Conservation (phyloP, 2,113 vertebrate genomes). For the Lota lota region DNA sequence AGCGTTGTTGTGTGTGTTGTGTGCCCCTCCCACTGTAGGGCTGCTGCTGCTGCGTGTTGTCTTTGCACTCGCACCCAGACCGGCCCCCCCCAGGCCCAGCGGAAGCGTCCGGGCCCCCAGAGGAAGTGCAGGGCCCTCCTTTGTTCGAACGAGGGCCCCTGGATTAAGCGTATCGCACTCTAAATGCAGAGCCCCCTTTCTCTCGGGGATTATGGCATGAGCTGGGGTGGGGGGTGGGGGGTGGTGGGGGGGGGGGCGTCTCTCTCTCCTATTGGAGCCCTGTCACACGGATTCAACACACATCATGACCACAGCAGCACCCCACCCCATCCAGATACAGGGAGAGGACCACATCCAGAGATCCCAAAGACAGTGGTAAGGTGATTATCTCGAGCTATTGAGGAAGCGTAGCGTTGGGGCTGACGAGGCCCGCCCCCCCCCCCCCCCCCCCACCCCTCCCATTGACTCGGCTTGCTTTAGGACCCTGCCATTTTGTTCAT, state of each 20-base stretch:
- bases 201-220: conserved; percentile 68
- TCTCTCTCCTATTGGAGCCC: conserved; percentile 52
- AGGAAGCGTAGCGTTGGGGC: too few relatives aligned
- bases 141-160: conserved; percentile 60
- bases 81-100: conserved; percentile 50
- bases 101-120: conserved; percentile 63
- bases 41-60: conserved; percentile 38
- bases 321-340: conserved; percentile 33
- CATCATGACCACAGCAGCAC: conserved; percentile 36
- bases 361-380: conserved; percentile 39
- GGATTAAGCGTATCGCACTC: conserved; percentile 69
- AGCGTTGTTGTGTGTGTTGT: conserved; percentile 4
- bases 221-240: conserved; percentile 47
- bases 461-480: too few relatives aligned
- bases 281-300: conserved; percentile 74
- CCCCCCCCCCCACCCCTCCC: too few relatives aligned
- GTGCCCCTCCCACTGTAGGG: conserved; percentile 20
- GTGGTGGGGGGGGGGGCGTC: conserved; percentile 39
- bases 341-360: too few relatives aligned
- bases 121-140: conserved; percentile 59
- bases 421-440: too few relatives aligned
- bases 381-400: conserved; percentile 63
- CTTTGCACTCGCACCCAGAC: conserved; percentile 58
- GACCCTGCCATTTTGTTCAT: too few relatives aligned
- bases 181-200: conserved; percentile 72